phyloP scores from a whole-genome alignment of 2,797 vertebrate genomes.

The Silurus lanzhouensis region DNA sequence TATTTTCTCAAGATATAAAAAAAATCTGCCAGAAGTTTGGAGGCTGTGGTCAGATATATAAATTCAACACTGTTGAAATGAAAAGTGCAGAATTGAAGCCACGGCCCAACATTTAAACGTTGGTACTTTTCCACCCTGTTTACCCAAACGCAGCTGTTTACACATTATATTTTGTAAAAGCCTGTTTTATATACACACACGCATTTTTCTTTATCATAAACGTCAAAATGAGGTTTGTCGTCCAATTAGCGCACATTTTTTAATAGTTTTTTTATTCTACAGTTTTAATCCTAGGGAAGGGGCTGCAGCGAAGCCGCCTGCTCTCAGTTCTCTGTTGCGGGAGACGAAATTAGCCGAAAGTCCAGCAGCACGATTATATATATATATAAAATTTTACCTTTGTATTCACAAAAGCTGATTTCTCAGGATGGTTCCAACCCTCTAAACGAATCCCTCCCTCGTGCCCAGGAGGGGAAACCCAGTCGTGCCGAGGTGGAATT shows the following conservation, averaged over 20 bases:
- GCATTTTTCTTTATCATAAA: conserved; percentile 20
- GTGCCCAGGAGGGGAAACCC: conserved; percentile 3
- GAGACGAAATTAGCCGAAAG: neutral
- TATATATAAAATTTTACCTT: no score
- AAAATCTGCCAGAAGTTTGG: neutral
- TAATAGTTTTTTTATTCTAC: conserved; percentile 39
- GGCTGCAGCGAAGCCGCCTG: neutral
- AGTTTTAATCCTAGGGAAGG: neutral
- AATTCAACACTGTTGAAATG: no score
- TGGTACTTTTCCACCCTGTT: conserved; percentile 55
- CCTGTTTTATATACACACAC: neutral
- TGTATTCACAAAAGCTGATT: neutral
- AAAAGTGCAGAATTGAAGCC: neutral
- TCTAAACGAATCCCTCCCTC: neutral
- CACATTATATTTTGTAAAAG: conserved; percentile 29
- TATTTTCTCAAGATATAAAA: neutral
- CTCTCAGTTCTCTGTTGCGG: conserved; percentile 3
- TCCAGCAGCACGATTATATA: conserved; percentile 16
- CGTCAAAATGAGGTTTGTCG: conserved; percentile 40
- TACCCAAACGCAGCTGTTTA: conserved; percentile 34
- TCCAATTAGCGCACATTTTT: conserved; percentile 34
- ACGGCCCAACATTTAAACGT: neutral
- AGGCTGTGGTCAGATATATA: neutral
- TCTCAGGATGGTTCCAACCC: neutral
- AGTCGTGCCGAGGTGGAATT: conserved; percentile 1